Conservation (phyloP, 1,140 invertebrate species). For the Philaenus spumarius region DNA sequence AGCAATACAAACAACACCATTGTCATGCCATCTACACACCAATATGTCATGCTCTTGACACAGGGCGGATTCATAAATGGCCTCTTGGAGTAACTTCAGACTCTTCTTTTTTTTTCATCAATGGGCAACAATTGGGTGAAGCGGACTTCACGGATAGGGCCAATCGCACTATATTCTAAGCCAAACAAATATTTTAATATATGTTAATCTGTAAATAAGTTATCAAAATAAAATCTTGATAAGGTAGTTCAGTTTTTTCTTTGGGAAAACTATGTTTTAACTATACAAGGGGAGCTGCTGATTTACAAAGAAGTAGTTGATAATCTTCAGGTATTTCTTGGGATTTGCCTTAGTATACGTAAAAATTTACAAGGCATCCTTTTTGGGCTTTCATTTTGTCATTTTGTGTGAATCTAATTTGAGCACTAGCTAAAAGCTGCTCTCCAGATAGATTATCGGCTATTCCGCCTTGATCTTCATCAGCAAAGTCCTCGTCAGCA, state of each 20-base stretch:
- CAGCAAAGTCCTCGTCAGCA: constrained; percentile 25
- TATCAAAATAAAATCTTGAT: constrained; percentile 31
- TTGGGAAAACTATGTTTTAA: constrained; percentile 27
- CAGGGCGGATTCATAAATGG: constrained; percentile 2
- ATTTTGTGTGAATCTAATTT: constrained; percentile 16
- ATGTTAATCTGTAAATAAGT: constrained; percentile 31
- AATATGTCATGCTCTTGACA: constrained; percentile 2
- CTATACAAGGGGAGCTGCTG: constrained; percentile 24
- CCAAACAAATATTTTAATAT: constrained; percentile 25
- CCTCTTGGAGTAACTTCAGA: constrained; percentile 20
- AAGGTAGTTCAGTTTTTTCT: constrained; percentile 13
- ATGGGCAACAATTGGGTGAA: constrained; percentile 23
- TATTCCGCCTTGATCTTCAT: constrained; percentile 25
- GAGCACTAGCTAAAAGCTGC: constrained; percentile 19
- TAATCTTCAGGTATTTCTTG: too few relatives aligned
- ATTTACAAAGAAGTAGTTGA: constrained; percentile 30
- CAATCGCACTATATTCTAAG: constrained; percentile 23
- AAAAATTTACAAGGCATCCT: constrained; percentile 22
- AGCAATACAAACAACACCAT: constrained; percentile 10
- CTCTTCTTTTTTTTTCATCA: constrained; percentile 19
- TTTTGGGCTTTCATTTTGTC: too few relatives aligned
- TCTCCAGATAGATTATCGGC: constrained; percentile 23
- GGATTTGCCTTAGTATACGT: constrained; percentile 20
- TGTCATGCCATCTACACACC: constrained; percentile 20
- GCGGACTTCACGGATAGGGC: constrained; percentile 29